These are phyloP conservation scores for Dioctria linearis DNA, from an alignment of 2,888 invertebrate genomes.

Conservation along the genomic window DNA sequence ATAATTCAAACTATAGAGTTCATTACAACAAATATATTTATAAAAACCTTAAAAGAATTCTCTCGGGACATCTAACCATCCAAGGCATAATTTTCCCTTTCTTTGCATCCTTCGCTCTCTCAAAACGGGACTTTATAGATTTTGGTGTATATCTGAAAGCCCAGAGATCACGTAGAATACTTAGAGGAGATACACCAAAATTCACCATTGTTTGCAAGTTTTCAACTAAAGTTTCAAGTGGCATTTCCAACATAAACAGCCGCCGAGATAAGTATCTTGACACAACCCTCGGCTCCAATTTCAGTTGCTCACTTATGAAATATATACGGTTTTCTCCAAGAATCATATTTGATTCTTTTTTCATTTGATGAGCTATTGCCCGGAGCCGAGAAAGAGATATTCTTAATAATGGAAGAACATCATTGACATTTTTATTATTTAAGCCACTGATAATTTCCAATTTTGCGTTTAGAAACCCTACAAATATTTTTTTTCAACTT, in stretches of 20 bases:
- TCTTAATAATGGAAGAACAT: conserved; percentile 73
- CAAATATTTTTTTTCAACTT: not conserved
- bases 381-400: conserved; percentile 68
- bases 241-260: conserved; percentile 74
- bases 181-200: conserved; percentile 73
- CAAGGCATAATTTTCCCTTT: conserved; percentile 76
- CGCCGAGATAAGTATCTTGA: conserved; percentile 73
- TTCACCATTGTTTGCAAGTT: conserved; percentile 73
- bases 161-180: conserved; percentile 77
- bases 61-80: conserved; percentile 78
- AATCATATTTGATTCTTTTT: conserved; percentile 69
- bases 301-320: conserved; percentile 73
- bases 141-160: conserved; percentile 75
- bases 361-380: conserved; percentile 62
- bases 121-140: conserved; percentile 73
- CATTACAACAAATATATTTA: conserved; percentile 1
- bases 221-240: conserved; percentile 73
- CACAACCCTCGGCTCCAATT: conserved; percentile 71
- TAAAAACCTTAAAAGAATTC: conserved; percentile 67
- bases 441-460: conserved; percentile 69
- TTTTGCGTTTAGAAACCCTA: conserved; percentile 68
- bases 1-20: conserved; percentile 12
- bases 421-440: conserved; percentile 71
- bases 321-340: conserved; percentile 74
- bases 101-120: conserved; percentile 71